A percentile compares a stretch with the other conserved stretches of the same genome.
These are phyloP conservation scores for Ladona fulva DNA, from an alignment of 1,140 invertebrate genomes.

Conservation along the genomic window DNA sequence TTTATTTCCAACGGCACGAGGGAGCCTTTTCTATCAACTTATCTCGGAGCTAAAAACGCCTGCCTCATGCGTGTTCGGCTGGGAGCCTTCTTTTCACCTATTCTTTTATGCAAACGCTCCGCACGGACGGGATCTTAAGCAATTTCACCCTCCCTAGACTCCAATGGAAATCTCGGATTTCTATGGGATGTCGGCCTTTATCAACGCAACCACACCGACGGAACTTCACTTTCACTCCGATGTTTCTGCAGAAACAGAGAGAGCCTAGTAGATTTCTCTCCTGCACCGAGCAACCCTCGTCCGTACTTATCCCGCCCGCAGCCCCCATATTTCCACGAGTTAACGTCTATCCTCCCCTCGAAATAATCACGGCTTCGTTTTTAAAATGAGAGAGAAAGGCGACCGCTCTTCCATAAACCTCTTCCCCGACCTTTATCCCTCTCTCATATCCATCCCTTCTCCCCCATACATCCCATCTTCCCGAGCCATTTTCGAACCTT, in stretches of 20 bases:
- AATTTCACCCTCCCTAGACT: no score
- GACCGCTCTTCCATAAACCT: neutral
- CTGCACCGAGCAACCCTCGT: neutral
- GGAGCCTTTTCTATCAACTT: no score
- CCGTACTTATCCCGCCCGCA: neutral
- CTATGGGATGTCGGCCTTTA: no score
- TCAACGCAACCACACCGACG: neutral
- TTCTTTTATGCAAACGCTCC: no score
- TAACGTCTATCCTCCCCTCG: neutral
- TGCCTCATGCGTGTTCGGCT: no score
- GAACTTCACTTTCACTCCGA: neutral
- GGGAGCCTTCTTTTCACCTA: no score
- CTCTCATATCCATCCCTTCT: neutral
- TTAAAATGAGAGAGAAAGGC: neutral
- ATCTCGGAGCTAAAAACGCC: no score
- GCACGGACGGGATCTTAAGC: no score
- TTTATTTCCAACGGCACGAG: no score
- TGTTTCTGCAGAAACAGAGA: neutral
- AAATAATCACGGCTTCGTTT: neutral
- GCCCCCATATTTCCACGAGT: neutral
- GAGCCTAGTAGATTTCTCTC: no score
- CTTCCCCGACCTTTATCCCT: neutral
- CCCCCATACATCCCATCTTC: neutral
- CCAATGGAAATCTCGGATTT: no score
- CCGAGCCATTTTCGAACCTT: neutral